phyloP scores from a whole-genome alignment of 2,113 vertebrate species.

The Takifugu bimaculatus region DNA sequence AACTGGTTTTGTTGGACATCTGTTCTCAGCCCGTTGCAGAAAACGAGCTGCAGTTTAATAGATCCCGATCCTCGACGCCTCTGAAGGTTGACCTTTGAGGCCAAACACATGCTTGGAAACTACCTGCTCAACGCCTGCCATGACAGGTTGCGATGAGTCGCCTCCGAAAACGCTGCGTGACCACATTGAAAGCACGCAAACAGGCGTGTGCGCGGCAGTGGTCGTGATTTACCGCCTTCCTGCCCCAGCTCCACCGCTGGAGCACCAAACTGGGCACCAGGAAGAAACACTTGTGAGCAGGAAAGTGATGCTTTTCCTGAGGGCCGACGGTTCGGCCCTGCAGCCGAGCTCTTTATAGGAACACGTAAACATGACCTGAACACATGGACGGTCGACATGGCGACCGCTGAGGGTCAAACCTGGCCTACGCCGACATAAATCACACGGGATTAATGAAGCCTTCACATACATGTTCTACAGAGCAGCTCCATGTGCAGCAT shows the following conservation, averaged over 20 bases:
- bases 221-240: not conserved
- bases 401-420: not conserved
- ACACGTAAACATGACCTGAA: not conserved
- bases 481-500: too few species aligned
- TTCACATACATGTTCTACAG: too few species aligned
- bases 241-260: not conserved
- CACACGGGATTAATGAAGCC: too few species aligned
- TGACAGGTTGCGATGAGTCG: too few species aligned
- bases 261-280: constrained; percentile 6
- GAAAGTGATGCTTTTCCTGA: constrained; percentile 38
- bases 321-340: not conserved
- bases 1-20: constrained; percentile 6
- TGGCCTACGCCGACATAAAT: too few species aligned
- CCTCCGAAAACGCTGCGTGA: too few species aligned
- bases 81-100: constrained; percentile 29
- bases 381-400: not conserved
- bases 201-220: too few species aligned
- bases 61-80: constrained; percentile 1
- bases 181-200: too few species aligned
- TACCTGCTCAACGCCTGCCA: not conserved
- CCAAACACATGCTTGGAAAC: constrained; percentile 21
- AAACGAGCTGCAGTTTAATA: constrained; percentile 35
- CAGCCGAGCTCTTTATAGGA: not conserved
- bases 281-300: constrained; percentile 57
- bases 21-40: constrained; percentile 11